These are phyloP conservation scores for Masnerella sp. DNA, from an alignment of 2,888 invertebrate genomes.

Conservation along the genomic window DNA sequence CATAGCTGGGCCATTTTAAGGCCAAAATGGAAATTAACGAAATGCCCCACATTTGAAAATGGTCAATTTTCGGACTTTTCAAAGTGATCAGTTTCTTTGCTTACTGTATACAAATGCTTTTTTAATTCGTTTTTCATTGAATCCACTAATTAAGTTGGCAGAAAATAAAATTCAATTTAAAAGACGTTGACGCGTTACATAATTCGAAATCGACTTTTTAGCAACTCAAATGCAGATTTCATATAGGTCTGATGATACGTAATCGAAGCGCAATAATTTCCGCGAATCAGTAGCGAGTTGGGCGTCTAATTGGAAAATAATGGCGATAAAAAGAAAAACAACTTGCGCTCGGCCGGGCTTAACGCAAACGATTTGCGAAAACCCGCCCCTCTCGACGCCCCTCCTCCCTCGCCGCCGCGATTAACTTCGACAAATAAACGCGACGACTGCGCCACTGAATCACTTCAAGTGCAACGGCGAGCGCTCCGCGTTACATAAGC, in stretches of 20 bases:
- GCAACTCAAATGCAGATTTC: conserved; percentile 7
- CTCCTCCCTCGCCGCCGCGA: conserved; percentile 2
- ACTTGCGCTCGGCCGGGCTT: neutral
- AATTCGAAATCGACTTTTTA: conserved; percentile 19
- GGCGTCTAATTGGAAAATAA: too few species aligned
- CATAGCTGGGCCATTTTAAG: too few species aligned
- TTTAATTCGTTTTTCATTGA: too few species aligned
- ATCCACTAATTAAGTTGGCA: too few species aligned
- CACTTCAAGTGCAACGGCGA: conserved; percentile 55
- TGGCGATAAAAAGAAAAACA: neutral
- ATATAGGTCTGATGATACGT: conserved; percentile 9
- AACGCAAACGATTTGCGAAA: conserved; percentile 10
- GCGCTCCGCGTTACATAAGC: conserved; percentile 50
- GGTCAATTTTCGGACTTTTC: too few species aligned
- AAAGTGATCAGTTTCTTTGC: too few species aligned
- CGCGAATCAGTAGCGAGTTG: too few species aligned
- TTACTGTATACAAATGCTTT: too few species aligned
- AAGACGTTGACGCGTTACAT: conserved; percentile 9
- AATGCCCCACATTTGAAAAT: too few species aligned
- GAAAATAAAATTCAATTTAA: too few species aligned
- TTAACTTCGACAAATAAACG: conserved; percentile 42
- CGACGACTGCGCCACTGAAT: conserved; percentile 53
- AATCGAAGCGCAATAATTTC: neutral
- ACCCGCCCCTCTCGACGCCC: neutral
- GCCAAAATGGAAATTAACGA: too few species aligned